phyloP scores from a whole-genome alignment of 2,888 invertebrate genomes.

The Caradrina kadenii region DNA sequence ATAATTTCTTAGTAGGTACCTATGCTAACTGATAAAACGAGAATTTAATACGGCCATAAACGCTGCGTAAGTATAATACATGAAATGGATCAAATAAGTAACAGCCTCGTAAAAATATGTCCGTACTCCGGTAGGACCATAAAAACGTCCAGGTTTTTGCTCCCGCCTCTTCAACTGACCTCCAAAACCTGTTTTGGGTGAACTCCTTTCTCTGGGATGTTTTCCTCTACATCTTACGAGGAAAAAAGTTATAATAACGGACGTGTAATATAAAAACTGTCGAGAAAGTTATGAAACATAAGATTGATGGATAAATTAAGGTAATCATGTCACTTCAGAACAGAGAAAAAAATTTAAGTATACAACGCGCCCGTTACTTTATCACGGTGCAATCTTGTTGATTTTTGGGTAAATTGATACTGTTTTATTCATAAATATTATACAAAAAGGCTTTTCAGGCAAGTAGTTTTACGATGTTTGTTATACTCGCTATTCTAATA shows the following conservation, averaged over 20 bases:
- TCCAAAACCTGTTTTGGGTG: slow-evolving; percentile 77
- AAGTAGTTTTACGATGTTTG: too few relatives aligned
- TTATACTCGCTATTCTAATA: too few relatives aligned
- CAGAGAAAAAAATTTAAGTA: background rate
- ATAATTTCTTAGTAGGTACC: slow-evolving; percentile 23
- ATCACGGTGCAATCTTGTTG: background rate
- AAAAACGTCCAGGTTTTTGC: slow-evolving; percentile 76
- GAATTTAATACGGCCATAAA: slow-evolving; percentile 16
- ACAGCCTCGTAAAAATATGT: slow-evolving; percentile 14
- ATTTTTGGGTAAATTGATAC: background rate
- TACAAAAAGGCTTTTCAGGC: too few relatives aligned
- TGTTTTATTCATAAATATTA: too few relatives aligned
- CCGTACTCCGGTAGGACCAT: slow-evolving; percentile 5
- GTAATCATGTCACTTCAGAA: background rate
- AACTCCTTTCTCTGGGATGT: slow-evolving; percentile 75
- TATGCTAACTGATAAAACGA: slow-evolving; percentile 22
- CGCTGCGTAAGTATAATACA: background rate
- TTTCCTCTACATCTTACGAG: slow-evolving; percentile 70
- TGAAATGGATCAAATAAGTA: slow-evolving; percentile 19
- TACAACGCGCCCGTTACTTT: background rate
- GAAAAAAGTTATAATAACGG: slow-evolving; percentile 67
- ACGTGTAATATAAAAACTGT: slow-evolving; percentile 22
- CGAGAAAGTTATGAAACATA: slow-evolving; percentile 21
- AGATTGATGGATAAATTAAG: slow-evolving; percentile 19
- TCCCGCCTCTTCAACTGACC: slow-evolving; percentile 74